These are phyloP conservation scores for Vulpes vulpes DNA, from an alignment of 2,113 vertebrate genomes.

Conservation along the genomic window DNA sequence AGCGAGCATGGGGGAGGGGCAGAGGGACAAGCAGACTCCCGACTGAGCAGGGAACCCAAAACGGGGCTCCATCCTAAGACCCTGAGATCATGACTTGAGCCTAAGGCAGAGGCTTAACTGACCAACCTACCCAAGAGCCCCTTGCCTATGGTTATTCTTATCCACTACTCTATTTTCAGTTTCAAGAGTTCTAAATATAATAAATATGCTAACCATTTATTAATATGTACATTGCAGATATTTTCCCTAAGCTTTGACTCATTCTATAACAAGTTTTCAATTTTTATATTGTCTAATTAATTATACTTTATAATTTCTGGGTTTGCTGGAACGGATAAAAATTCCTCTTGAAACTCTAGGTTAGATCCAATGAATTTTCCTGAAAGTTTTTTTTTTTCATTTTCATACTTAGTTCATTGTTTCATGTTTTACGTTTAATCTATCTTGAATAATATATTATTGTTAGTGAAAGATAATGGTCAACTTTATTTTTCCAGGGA, in stretches of 20 bases:
- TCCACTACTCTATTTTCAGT: background rate
- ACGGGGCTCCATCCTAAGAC: background rate
- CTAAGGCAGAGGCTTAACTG: background rate
- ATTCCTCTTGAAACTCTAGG: background rate
- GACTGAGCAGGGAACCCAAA: background rate
- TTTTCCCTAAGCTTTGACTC: background rate
- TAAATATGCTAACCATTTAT: background rate
- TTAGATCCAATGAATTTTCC: background rate
- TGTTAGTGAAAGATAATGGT: background rate
- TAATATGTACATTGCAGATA: background rate
- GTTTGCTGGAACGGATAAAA: background rate
- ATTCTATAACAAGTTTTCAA: background rate
- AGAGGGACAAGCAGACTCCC: background rate
- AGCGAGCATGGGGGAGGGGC: background rate
- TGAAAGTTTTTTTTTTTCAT: background rate
- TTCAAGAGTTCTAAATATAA: conserved; percentile 1
- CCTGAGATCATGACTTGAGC: background rate
- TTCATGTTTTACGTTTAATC: conserved; percentile 11
- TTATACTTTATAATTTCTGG: background rate
- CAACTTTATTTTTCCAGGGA: background rate
- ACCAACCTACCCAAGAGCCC: background rate
- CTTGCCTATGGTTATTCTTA: background rate
- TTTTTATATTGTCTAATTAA: background rate
- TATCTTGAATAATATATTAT: background rate
- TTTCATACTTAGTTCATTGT: background rate